phyloP scores from a whole-genome alignment of 2,113 vertebrate species.

The Saccopteryx leptura region DNA sequence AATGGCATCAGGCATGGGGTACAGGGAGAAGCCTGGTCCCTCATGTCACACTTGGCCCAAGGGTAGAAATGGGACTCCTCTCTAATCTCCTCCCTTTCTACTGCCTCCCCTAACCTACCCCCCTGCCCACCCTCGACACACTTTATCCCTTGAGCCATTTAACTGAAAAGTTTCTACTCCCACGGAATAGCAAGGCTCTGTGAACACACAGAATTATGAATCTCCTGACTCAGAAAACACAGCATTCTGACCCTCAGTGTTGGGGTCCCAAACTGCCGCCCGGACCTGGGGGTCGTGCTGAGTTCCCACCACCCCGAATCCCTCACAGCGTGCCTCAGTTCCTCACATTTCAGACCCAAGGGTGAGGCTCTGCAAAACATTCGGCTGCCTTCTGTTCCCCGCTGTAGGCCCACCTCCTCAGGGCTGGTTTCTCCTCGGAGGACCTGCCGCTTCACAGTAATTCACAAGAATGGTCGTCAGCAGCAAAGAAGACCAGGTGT shows the following conservation, averaged over 20 bases:
- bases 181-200: background rate
- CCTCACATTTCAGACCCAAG: background rate
- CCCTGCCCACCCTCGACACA: background rate
- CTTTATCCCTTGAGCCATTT: too few species aligned
- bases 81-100: background rate
- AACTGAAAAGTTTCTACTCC: background rate
- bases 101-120: background rate
- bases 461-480: background rate
- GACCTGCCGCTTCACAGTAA: background rate
- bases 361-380: background rate
- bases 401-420: background rate
- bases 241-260: background rate
- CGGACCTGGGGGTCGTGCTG: background rate
- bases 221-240: background rate
- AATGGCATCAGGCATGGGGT: background rate
- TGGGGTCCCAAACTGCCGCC: background rate
- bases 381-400: background rate
- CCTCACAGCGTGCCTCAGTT: background rate
- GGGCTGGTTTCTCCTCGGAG: background rate
- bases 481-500: background rate
- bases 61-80: rapidly evolving
- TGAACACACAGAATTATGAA: background rate
- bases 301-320: background rate
- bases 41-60: background rate
- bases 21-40: background rate